Evolutionary conservation across 2,113 vertebrate species (phyloP), one percentile per base, ranked within the genome.

Genomic region (Carettochelys insculpta): DNA sequence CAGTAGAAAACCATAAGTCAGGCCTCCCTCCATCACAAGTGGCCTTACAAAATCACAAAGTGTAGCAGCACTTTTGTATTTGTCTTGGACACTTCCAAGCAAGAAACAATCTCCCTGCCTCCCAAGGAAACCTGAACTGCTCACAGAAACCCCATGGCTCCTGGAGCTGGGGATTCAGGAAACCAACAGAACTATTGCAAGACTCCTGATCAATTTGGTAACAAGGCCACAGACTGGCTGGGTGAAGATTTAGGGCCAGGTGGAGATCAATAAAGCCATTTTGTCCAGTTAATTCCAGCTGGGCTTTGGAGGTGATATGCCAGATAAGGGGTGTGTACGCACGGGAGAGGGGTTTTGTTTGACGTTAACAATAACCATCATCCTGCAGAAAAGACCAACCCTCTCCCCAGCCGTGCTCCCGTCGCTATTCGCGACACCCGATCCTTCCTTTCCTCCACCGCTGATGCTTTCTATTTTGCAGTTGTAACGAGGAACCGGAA

Each of bases 401-500:
- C 11, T 27, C 41, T 27, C 3, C 71, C 22, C 58, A 31, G 24
- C 22, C 41, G 11, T 45, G 41, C 41, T 7, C 38, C 38, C 71
- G 45, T 51, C 34, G 14, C n/a, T 45, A 8, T 80, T 11, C 68
- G 19, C n/a, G 9, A 38, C 65, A 78, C 53, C 68, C 41, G 53
- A n/a, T 29, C 68, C 27, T 48, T 77, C 78, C 77, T 76, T 50
- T 58, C 43, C 75, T 41, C 51, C 52, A 38, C 77, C 22, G 31
- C 71, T 4, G 71, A 86, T 51, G 65, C 16, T 45, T 71, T 81
- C 71, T 75, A 43, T n/a, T 53, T 76, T 54, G 89, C 83, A 82
- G 86, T 81, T 86, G 77, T 86, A 82, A 86, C 77, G 38, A 86
- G 83, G 83, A 85, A 54, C 86, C 54, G 65, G 76, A 90, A 77